Evolutionary conservation across 2,888 invertebrate genomes (phyloP).

Genomic region (Eulithis prunata): DNA sequence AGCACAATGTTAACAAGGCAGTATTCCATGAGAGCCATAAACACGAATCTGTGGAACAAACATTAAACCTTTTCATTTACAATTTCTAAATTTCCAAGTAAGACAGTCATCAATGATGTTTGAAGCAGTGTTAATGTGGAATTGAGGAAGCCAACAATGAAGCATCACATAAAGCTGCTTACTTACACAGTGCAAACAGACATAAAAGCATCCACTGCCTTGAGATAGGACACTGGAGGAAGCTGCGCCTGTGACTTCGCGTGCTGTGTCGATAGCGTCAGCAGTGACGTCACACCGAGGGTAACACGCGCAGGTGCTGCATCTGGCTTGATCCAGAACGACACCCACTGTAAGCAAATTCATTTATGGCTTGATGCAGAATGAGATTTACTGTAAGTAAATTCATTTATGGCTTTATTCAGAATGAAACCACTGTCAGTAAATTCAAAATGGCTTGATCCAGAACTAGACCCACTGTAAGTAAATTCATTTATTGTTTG

Average conservation of each 20-base stretch:
- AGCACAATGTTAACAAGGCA: slow-evolving; percentile 94
- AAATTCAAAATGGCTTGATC: no score
- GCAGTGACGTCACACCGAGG: slow-evolving; percentile 94
- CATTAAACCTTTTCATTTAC: no score
- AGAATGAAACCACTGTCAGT: no score
- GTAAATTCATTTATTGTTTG: no score
- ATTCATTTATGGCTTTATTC: no score
- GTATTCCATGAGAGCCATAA: slow-evolving; percentile 97
- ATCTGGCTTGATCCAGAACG: slow-evolving; percentile 98
- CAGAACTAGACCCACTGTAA: no score
- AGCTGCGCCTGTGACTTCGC: slow-evolving; percentile 97
- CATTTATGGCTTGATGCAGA: no score
- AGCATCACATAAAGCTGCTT: slow-evolving; percentile 6
- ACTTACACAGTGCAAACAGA: slow-evolving; percentile 94
- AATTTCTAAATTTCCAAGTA: no score
- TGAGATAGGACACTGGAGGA: slow-evolving; percentile 96
- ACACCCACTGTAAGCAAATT: slow-evolving; percentile 89
- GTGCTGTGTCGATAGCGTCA: slow-evolving; percentile 95
- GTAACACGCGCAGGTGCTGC: slow-evolving; percentile 97
- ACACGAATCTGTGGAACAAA: slow-evolving; percentile 88
- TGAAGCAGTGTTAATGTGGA: no score
- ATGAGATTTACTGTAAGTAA: no score
- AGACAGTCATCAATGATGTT: no score
- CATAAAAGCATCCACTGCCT: slow-evolving; percentile 97
- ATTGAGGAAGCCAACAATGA: no score